Evolutionary conservation across 1,140 invertebrate species (phyloP).

Genomic region (Trinorchestia longiramus): DNA sequence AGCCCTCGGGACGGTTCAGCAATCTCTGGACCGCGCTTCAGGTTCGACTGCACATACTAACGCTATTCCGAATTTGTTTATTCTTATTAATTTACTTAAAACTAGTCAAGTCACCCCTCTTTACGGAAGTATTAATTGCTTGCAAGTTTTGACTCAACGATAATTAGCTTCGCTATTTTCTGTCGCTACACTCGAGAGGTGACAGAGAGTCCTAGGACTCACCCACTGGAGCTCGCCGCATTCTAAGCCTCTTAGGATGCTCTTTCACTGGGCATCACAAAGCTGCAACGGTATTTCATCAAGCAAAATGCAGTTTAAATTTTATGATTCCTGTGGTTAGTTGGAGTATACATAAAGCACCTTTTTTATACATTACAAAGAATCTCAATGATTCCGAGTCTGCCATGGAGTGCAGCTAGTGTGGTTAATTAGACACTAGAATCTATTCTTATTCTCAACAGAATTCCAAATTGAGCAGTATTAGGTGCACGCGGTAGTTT

Average conservation of each 20-base stretch:
- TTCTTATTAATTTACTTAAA: background rate
- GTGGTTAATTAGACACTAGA: background rate
- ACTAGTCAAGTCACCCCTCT: background rate
- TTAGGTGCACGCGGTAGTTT: background rate
- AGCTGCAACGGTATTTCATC: background rate
- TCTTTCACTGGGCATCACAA: background rate
- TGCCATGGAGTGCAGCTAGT: background rate
- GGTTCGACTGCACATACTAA: background rate
- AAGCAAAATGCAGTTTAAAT: background rate
- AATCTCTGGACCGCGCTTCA: too few species aligned
- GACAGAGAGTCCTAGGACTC: too few species aligned
- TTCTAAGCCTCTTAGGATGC: background rate
- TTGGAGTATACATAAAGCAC: background rate
- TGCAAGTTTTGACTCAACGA: background rate
- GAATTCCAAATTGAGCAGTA: background rate
- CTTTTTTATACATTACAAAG: background rate
- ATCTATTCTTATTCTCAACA: background rate
- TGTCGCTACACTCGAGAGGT: background rate
- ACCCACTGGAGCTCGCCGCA: background rate
- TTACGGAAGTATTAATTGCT: background rate
- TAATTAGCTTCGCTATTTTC: background rate
- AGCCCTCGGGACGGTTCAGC: background rate
- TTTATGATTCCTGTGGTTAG: background rate
- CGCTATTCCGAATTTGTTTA: background rate
- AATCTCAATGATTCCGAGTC: background rate